Evolutionary conservation across 2,113 vertebrate species (phyloP).

Genomic region (Diphyllodes magnificus): DNA sequence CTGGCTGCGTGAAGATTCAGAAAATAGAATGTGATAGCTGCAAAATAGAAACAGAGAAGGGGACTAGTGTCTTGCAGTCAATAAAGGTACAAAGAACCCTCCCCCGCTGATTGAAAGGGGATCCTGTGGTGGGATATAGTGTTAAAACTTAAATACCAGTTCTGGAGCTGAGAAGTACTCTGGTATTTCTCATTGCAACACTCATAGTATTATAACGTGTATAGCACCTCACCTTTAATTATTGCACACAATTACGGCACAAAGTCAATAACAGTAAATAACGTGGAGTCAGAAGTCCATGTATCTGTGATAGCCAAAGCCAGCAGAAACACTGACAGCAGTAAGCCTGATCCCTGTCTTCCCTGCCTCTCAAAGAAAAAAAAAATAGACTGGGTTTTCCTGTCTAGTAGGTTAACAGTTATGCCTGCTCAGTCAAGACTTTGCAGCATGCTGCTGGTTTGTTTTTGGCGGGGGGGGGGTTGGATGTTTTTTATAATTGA

Average conservation of each 20-base stretch:
- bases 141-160: neutral
- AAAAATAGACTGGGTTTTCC: neutral
- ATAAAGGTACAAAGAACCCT: slow-evolving; percentile 79
- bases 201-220: neutral
- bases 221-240: neutral
- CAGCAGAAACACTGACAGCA: neutral
- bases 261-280: neutral
- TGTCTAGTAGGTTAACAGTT: neutral
- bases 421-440: neutral
- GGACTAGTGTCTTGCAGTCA: slow-evolving; percentile 82
- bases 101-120: neutral
- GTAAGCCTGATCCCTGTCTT: neutral
- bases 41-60: slow-evolving; percentile 83
- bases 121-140: neutral
- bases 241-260: neutral
- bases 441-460: neutral
- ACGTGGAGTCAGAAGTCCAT: neutral
- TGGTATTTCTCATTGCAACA: neutral
- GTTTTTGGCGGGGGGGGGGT: neutral
- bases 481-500: neutral
- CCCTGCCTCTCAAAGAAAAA: neutral
- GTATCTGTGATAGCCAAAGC: neutral
- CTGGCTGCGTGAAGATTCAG: slow-evolving; percentile 81
- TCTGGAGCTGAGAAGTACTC: neutral
- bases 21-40: slow-evolving; percentile 89